A percentile compares a stretch with the other conserved stretches of the same genome.
Evolutionary conservation across 2,888 invertebrate genomes (phyloP).

Genomic region (Hymenopus coronatus): DNA sequence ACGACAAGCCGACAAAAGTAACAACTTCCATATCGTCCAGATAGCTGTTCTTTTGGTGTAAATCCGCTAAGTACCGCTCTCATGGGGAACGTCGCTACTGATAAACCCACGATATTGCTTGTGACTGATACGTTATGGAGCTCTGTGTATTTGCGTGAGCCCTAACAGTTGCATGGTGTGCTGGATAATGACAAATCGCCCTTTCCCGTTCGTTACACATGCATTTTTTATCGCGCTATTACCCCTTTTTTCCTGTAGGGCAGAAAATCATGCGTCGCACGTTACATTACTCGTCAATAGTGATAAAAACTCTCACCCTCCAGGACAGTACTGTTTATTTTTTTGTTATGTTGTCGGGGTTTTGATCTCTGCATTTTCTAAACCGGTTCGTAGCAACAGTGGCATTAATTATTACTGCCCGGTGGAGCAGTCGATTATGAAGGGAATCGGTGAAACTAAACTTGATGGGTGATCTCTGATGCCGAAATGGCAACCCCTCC

Average conservation of each 20-base stretch:
- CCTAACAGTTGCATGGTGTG: neutral
- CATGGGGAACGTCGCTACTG: neutral
- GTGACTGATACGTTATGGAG: neutral
- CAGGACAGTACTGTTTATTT: neutral
- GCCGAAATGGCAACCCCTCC: no score
- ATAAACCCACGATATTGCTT: neutral
- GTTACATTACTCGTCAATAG: neutral
- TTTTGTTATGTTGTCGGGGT: neutral
- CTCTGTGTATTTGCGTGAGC: neutral
- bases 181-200: neutral
- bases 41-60: neutral
- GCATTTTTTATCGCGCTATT: neutral
- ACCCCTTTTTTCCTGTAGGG: neutral
- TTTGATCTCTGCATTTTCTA: neutral
- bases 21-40: neutral
- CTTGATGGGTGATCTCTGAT: neutral
- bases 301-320: neutral
- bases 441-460: neutral
- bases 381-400: neutral
- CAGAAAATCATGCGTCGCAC: neutral
- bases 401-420: neutral
- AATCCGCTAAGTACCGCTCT: neutral
- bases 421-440: neutral
- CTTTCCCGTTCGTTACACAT: neutral
- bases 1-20: neutral